Percentiles rank a stretch among this genome's conserved stretches.
Evolutionary conservation across 2,888 invertebrate genomes (phyloP).

Genomic region (Melikaiella ostensackeni): DNA sequence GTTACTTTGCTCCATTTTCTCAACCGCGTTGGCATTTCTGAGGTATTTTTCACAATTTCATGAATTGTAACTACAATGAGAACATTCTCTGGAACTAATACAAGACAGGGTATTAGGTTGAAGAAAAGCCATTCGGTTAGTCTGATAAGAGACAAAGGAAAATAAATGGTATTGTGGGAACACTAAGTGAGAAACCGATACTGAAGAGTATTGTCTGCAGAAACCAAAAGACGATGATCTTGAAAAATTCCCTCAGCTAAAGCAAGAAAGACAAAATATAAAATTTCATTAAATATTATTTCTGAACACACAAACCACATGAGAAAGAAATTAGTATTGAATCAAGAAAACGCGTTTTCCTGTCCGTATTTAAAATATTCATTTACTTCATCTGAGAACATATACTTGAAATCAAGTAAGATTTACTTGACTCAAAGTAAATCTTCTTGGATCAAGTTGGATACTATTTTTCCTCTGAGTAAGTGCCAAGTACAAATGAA

Average conservation of each 20-base stretch:
- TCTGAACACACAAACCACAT: background rate
- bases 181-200: conserved; percentile 30
- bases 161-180: conserved; percentile 28
- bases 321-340: no score
- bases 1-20: background rate
- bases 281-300: conserved; percentile 12
- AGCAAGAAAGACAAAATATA: background rate
- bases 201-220: background rate
- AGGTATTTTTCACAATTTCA: background rate
- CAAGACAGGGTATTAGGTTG: conserved; percentile 12
- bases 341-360: no score
- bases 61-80: conserved; percentile 6
- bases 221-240: conserved; percentile 12
- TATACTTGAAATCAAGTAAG: no score
- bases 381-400: no score
- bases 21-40: background rate
- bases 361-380: no score
- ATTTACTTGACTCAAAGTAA: no score
- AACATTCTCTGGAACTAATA: conserved; percentile 18
- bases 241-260: background rate
- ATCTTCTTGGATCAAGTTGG: no score
- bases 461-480: no score
- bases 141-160: conserved; percentile 12
- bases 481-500: no score
- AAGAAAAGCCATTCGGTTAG: conserved; percentile 30